Conservation (phyloP, 2,113 vertebrate genomes). For the Ochotona curzoniae region DNA sequence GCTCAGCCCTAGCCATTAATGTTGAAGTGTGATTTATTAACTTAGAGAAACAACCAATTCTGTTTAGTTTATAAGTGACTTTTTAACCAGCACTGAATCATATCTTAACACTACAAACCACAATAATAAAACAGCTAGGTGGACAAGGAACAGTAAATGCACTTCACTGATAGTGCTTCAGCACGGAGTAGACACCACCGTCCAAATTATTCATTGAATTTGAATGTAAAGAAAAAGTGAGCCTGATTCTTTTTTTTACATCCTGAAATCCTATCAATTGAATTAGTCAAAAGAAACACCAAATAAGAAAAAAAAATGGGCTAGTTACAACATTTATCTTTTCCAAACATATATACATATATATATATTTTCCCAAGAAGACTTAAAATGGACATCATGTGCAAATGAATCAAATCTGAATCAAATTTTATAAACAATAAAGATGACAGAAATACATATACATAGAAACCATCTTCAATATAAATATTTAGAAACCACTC, state of each 20-base stretch:
- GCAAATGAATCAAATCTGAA: neutral
- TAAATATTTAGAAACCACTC: no score
- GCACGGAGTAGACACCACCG: neutral
- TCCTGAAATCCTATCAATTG: neutral
- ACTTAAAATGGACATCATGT: neutral
- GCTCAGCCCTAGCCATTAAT: neutral
- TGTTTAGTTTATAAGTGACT: neutral
- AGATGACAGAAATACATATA: neutral
- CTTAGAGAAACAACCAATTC: neutral
- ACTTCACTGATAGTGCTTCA: neutral
- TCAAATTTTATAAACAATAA: conserved; percentile 12
- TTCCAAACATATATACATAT: neutral
- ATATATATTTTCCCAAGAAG: conserved; percentile 18
- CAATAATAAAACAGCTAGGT: neutral
- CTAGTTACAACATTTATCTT: neutral
- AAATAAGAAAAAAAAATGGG: neutral
- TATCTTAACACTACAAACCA: neutral
- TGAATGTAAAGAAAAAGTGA: neutral
- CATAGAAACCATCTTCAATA: no score
- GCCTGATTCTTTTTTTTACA: neutral
- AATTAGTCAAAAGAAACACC: neutral
- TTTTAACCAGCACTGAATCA: neutral
- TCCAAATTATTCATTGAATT: conserved; percentile 21
- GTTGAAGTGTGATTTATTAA: neutral
- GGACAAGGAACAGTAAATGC: neutral